Evolutionary conservation across 2,888 invertebrate genomes (phyloP), one percentile per base, ranked within the genome.

Genomic region (Drosophila mimetica): DNA sequence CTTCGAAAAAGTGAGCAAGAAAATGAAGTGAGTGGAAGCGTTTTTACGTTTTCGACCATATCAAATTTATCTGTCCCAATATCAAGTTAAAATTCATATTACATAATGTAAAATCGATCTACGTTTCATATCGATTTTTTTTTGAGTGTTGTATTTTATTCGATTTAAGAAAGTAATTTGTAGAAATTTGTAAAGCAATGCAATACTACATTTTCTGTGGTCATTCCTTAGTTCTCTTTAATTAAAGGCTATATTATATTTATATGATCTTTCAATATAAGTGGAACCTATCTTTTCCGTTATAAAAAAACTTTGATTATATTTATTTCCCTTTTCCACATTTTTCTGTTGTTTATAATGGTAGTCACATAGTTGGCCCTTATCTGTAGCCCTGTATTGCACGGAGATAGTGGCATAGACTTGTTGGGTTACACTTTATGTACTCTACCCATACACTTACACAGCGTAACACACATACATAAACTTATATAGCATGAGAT

Each of bases 341-440:
- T 34, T 37, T 46, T 44, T 44, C 61, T n/a, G 28, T 25, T 60
- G 36, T 28, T 13, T 16, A 36, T 9, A 42, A 20, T 51, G 51
- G 8, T 36, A 42, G 41, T 13, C 8, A 22, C 60, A 25, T 30
- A 42, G 65, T 34, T 44, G 36, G 14, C 36, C 18, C 50, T 72
- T 71, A 71, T 72, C 71, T 70, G 14, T 51, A 34, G 34, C 58
- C 50, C 44, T 51, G 46, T 36, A 34, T 39, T 42, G 44, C 47
- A 48, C 32, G 22, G 36, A 72, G 71, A 73, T 72, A 72, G 74
- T 73, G 71, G 36, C 73, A 54, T 54, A 54, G 66, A 60, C 60
- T 60, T 61, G 58, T 73, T 73, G 65, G 50, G 58, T 46, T 71
- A 73, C 53, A 65, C 57, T 73, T 57, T 64, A 73, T 57, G 46